A percentile compares a stretch with the other conserved stretches of the same genome.
Evolutionary conservation across 2,888 invertebrate species (phyloP).

Genomic region (Erebia ligea): DNA sequence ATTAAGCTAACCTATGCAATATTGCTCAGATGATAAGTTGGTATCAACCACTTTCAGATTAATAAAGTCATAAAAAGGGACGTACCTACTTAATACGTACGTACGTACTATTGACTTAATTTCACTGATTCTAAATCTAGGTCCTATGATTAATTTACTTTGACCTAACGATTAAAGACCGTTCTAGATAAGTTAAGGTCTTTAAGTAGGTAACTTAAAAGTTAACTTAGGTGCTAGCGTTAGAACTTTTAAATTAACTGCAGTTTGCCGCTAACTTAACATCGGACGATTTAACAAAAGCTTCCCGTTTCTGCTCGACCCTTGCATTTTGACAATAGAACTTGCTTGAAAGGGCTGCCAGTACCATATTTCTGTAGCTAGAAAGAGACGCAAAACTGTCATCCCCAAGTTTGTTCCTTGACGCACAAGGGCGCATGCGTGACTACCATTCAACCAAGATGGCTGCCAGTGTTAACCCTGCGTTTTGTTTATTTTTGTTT

Average conservation of each 20-base stretch:
- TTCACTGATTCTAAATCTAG: too few relatives aligned
- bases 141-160: too few relatives aligned
- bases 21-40: too few relatives aligned
- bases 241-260: neutral
- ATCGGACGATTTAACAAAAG: constrained; percentile 16
- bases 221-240: too few relatives aligned
- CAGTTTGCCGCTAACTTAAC: constrained; percentile 60
- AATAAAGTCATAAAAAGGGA: too few relatives aligned
- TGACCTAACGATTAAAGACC: too few relatives aligned
- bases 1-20: too few relatives aligned
- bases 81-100: too few relatives aligned
- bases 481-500: constrained; percentile 52
- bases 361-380: constrained; percentile 31
- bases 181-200: too few relatives aligned
- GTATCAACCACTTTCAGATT: too few relatives aligned
- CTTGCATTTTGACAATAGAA: constrained; percentile 42
- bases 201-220: too few relatives aligned
- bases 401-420: constrained; percentile 64
- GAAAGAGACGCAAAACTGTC: constrained; percentile 53
- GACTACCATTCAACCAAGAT: constrained; percentile 67
- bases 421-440: constrained; percentile 63
- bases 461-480: constrained; percentile 66
- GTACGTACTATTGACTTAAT: too few relatives aligned
- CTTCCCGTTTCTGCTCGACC: constrained; percentile 3
- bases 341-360: constrained; percentile 47